Evolutionary conservation across 2,888 invertebrate species (phyloP), one percentile per base, ranked within the genome.

Genomic region (Azorinus chamasolen): DNA sequence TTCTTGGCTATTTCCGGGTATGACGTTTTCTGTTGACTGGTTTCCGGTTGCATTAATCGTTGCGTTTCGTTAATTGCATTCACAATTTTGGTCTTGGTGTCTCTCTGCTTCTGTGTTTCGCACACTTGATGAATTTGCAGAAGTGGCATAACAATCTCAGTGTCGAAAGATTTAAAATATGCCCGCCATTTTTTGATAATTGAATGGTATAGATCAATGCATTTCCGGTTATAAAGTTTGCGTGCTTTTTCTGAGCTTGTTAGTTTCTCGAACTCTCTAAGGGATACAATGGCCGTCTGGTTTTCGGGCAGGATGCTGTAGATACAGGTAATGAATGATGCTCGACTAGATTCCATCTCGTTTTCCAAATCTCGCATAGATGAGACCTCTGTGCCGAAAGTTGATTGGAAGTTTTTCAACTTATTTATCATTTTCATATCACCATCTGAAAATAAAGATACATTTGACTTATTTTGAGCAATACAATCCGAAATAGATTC

Each of bases 41-140:
- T 64, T 12, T 86, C 86, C 24, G 81, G 75, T 51, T 80, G 73
- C 25, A 89, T 59, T 39, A 82, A 63, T 8, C 68, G 55, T 46
- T 69, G 63, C 73, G 83, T 86, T n/a, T 87, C 86, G 37, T 73
- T 54, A 46, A 83, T 75, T 12, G 73, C 66, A 5, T 66, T 46
- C 25, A 76, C 74, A 43, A 90, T 87, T 22, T 75, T 70, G 41
- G 46, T 41, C 81, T 89, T 89, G 27, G 85, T 53, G 32, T 86
- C 79, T 41, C 61, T 69, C 71, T 90, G 90, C 50, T 83, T 87
- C 12, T 86, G 83, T 22, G 81, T 89, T 79, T 90, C 89, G 69
- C 87, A 87, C 4, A 72, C 50, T 5, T 74, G 73, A 57, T 88
- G 88, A 32, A 91, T 81, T 66, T 88, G 88, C 10, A 84, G 54